These are phyloP conservation scores for Griposia aprilina DNA, from an alignment of 2,888 invertebrate genomes.

Conservation along the genomic window DNA sequence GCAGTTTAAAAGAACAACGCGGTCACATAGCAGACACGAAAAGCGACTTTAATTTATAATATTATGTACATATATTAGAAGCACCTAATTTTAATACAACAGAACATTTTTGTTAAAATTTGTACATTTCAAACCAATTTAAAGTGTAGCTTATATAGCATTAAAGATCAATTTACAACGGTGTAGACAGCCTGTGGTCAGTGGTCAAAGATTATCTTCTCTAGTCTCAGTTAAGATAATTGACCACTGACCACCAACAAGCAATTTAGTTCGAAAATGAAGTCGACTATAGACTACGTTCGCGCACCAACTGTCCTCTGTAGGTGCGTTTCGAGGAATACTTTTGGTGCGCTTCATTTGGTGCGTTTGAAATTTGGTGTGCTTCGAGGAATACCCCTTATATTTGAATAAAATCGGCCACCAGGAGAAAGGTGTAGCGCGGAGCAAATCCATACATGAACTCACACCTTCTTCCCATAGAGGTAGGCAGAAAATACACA, in stretches of 20 bases:
- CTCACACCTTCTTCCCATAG: too few species aligned
- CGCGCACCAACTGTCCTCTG: too few species aligned
- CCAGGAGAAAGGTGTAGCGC: too few species aligned
- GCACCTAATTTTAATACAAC: background rate
- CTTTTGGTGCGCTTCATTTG: too few species aligned
- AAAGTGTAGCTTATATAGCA: background rate
- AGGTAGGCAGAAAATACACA: too few species aligned
- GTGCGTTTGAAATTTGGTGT: too few species aligned
- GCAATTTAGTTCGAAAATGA: background rate
- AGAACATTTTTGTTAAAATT: background rate
- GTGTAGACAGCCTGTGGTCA: background rate
- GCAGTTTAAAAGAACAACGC: background rate
- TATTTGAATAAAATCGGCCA: too few species aligned
- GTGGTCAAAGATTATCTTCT: constrained; percentile 6
- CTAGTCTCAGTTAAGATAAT: constrained; percentile 3
- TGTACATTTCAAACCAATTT: background rate
- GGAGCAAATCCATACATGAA: too few species aligned
- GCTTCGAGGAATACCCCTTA: too few species aligned
- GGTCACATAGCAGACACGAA: background rate
- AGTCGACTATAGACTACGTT: background rate
- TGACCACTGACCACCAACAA: background rate
- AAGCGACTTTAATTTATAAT: background rate
- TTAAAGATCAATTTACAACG: background rate
- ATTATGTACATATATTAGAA: background rate
- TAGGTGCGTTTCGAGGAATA: too few species aligned